Conservation (phyloP, 2,797 vertebrate genomes). For the Xerus rutilus region DNA sequence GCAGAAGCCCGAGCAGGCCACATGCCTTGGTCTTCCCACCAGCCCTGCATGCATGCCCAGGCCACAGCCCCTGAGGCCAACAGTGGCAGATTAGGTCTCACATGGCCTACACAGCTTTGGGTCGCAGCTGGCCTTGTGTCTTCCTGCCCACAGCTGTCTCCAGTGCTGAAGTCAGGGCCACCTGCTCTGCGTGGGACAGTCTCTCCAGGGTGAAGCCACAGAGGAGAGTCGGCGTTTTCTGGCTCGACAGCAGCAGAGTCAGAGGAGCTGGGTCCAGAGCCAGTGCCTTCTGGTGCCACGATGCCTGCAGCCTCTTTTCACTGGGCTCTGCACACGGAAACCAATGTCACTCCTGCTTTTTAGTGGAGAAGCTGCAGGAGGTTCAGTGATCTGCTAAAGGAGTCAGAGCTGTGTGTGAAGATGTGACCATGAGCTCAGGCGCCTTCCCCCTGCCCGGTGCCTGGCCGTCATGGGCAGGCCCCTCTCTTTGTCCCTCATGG, state of each 20-base stretch:
- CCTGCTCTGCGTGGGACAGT: no score
- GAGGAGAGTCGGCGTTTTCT: accelerated
- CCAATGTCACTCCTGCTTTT: accelerated
- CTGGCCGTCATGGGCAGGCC: accelerated
- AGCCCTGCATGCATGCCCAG: no score
- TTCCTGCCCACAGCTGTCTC: accelerated
- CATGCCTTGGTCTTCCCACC: accelerated
- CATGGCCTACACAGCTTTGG: accelerated
- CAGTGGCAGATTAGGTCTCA: accelerated
- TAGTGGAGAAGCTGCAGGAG: not conserved
- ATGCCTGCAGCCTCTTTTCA: accelerated
- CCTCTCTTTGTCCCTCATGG: accelerated
- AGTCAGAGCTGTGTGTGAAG: accelerated
- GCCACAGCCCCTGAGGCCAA: accelerated
- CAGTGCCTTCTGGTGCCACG: accelerated
- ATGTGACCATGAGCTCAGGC: accelerated
- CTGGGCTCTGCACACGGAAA: accelerated
- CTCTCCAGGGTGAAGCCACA: not conserved
- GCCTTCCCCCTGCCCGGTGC: accelerated
- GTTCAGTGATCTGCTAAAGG: not conserved
- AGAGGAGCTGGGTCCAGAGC: no score
- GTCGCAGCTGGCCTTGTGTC: no score
- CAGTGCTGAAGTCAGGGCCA: accelerated
- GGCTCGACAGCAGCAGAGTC: accelerated
- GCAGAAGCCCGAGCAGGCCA: not conserved